Conservation (phyloP, 2,797 vertebrate species). For the Huso huso region DNA sequence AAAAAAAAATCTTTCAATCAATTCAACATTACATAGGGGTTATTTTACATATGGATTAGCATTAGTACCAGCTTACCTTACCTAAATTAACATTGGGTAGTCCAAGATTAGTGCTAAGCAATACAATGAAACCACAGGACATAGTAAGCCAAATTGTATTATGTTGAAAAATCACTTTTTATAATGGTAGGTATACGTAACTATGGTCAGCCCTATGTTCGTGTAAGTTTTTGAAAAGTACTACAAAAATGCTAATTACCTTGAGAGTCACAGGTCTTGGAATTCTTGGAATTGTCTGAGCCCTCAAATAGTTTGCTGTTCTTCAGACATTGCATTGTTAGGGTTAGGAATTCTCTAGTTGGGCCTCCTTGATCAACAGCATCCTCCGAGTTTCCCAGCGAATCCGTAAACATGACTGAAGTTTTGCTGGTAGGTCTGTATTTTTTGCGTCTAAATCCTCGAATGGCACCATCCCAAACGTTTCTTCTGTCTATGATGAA, state of each 20-base stretch:
- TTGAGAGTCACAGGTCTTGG: neutral
- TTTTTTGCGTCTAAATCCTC: neutral
- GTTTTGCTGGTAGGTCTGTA: neutral
- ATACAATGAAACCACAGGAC: too few relatives aligned
- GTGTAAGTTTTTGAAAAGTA: neutral
- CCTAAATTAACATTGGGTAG: too few relatives aligned
- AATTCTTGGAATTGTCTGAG: neutral
- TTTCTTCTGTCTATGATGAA: neutral
- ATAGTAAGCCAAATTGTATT: too few relatives aligned
- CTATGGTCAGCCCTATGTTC: neutral
- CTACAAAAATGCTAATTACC: neutral
- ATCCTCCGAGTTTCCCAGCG: neutral
- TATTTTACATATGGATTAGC: too few relatives aligned
- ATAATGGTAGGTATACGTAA: too few relatives aligned
- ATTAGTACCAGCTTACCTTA: too few relatives aligned
- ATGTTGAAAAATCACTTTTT: too few relatives aligned
- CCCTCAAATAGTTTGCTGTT: neutral
- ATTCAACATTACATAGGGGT: too few relatives aligned
- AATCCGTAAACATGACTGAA: neutral
- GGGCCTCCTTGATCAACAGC: neutral
- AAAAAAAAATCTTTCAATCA: too few relatives aligned
- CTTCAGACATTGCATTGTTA: neutral
- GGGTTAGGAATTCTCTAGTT: neutral
- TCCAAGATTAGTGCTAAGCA: too few relatives aligned
- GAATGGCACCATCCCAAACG: neutral